phyloP scores from a whole-genome alignment of 2,888 invertebrate species.

The Pachymerium ferrugineum region DNA sequence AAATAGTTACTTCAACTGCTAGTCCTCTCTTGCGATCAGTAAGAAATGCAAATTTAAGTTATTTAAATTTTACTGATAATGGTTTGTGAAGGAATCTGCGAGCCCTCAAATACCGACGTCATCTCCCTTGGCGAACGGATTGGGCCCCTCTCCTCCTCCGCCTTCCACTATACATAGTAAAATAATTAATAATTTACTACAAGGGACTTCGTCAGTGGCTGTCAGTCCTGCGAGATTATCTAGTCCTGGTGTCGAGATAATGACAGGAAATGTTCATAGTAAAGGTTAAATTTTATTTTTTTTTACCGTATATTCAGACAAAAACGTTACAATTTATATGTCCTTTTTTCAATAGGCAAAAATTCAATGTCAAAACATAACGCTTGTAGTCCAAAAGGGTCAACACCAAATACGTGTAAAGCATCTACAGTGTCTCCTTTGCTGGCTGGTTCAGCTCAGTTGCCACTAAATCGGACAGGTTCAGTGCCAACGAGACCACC shows the following conservation, averaged over 20 bases:
- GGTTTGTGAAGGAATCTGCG: slow-evolving; percentile 27
- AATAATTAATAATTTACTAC: slow-evolving; percentile 33
- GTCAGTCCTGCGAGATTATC: slow-evolving; percentile 28
- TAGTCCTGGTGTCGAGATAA: slow-evolving; percentile 23
- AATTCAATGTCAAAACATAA: slow-evolving; percentile 27
- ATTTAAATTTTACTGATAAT: no score
- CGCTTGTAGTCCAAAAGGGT: slow-evolving; percentile 14
- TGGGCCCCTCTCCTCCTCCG: slow-evolving; percentile 34
- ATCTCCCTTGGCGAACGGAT: slow-evolving; percentile 35
- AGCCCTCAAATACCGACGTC: slow-evolving; percentile 34
- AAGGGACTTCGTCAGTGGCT: slow-evolving; percentile 30
- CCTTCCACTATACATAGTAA: slow-evolving; percentile 34
- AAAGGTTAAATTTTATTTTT: background rate
- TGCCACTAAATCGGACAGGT: slow-evolving; percentile 27
- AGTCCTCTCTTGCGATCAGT: slow-evolving; percentile 33
- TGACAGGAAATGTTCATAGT: background rate
- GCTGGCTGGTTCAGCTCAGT: slow-evolving; percentile 27
- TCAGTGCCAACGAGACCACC: slow-evolving; percentile 27
- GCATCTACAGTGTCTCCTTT: slow-evolving; percentile 19
- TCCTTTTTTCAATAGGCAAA: background rate
- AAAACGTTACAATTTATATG: background rate
- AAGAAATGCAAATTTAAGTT: no score
- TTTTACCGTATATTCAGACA: background rate
- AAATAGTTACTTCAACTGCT: slow-evolving; percentile 27
- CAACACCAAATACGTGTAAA: background rate